phyloP scores from a whole-genome alignment of 2,888 invertebrate genomes.

The Lasioglossum zephyrum region DNA sequence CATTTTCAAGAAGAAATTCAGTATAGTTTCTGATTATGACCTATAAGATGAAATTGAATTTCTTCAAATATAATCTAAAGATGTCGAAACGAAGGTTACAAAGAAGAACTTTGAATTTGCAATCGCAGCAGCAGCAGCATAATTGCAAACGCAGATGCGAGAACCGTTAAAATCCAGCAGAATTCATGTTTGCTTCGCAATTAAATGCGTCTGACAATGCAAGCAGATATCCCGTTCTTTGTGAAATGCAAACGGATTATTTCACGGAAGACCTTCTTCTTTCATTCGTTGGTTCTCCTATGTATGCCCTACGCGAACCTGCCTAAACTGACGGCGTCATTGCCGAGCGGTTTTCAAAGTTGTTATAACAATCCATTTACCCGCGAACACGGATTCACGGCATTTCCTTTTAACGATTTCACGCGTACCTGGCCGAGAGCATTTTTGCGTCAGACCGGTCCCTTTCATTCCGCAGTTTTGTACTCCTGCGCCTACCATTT shows the following conservation, averaged over 20 bases:
- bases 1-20: background rate
- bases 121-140: background rate
- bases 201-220: constrained; percentile 38
- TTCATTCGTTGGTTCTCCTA: constrained; percentile 10
- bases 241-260: constrained; percentile 16
- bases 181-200: background rate
- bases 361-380: constrained; percentile 77
- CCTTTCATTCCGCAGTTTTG: constrained; percentile 16
- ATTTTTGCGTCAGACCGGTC: constrained; percentile 9
- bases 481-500: background rate
- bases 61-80: background rate
- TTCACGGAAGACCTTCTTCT: constrained; percentile 13
- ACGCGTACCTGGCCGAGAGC: constrained; percentile 15
- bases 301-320: constrained; percentile 3
- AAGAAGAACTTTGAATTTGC: background rate
- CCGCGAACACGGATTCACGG: constrained; percentile 24
- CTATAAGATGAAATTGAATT: background rate
- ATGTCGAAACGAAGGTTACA: background rate
- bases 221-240: constrained; percentile 1
- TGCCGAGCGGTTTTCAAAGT: constrained; percentile 66
- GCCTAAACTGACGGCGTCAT: background rate
- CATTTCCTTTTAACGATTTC: constrained; percentile 37
- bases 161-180: background rate
- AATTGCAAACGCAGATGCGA: background rate
- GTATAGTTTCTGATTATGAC: background rate